phyloP scores from a whole-genome alignment of 2,797 vertebrate species.

The Tragopan temminckii region DNA sequence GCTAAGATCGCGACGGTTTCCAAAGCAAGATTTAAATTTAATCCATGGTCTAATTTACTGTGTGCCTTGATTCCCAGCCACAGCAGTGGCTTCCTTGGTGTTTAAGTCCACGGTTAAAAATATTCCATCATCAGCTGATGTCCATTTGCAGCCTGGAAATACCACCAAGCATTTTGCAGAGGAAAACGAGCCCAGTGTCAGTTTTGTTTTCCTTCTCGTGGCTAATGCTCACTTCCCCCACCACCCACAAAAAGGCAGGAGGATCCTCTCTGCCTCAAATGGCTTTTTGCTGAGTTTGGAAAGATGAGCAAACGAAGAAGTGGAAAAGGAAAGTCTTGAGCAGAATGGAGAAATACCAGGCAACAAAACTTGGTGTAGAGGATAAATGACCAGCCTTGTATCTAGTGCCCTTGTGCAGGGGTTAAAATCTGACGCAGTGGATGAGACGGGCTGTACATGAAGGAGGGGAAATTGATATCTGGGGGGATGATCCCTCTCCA shows the following conservation, averaged over 20 bases:
- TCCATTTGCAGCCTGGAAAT: neutral
- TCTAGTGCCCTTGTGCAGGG: neutral
- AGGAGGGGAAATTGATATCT: neutral
- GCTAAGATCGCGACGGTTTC: neutral
- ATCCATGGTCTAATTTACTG: neutral
- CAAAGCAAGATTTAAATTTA: neutral
- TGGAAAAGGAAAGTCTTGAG: neutral
- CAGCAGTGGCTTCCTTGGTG: neutral
- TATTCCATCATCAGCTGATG: neutral
- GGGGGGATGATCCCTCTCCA: neutral
- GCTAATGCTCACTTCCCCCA: neutral
- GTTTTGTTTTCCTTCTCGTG: neutral
- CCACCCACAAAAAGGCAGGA: rapidly evolving
- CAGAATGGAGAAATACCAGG: rapidly evolving
- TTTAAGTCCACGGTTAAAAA: neutral
- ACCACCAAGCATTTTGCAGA: neutral
- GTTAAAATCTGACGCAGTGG: neutral
- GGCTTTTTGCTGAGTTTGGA: neutral
- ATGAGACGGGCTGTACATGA: neutral
- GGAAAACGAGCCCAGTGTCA: neutral
- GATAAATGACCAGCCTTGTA: neutral
- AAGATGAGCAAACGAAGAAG: neutral
- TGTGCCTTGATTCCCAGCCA: neutral
- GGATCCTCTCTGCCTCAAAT: neutral
- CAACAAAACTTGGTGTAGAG: neutral